These are phyloP conservation scores for Numenius phaeopus DNA, from an alignment of 2,797 vertebrate genomes.

Conservation along the genomic window DNA sequence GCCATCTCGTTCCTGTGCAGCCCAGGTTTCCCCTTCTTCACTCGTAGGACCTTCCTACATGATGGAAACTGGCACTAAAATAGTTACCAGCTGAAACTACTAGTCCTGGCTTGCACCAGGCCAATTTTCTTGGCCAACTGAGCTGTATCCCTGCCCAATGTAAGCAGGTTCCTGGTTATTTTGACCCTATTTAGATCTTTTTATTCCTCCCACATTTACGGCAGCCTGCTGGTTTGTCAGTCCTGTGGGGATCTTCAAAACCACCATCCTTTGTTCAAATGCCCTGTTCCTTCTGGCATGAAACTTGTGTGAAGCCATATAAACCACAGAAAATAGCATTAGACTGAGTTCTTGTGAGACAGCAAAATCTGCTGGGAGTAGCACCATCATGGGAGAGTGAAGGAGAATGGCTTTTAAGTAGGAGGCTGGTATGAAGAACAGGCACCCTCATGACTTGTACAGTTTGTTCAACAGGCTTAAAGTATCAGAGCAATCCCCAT, in stretches of 20 bases:
- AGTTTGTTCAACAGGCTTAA: slow-evolving; percentile 21
- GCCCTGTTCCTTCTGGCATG: not conserved
- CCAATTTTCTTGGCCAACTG: not conserved
- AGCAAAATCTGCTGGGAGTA: not conserved
- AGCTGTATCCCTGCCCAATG: not conserved
- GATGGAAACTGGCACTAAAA: not conserved
- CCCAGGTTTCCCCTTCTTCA: not conserved
- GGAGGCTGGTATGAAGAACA: not conserved
- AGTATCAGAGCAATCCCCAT: slow-evolving; percentile 29
- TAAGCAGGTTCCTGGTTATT: not conserved
- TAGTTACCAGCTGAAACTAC: not conserved
- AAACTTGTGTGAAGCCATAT: not conserved
- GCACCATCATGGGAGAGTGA: not conserved
- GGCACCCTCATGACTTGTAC: not conserved
- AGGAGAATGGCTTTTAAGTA: not conserved
- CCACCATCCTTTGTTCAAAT: not conserved
- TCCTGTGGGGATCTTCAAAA: not conserved
- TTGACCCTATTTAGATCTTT: not conserved
- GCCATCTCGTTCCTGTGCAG: not conserved
- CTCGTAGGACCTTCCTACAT: not conserved
- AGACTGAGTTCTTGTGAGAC: not conserved
- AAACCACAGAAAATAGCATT: not conserved
- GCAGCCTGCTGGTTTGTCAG: not conserved
- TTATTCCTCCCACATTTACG: not conserved
- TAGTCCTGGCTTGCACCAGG: not conserved